phyloP scores from a whole-genome alignment of 1,140 invertebrate species.

The Aphidius ervi region DNA sequence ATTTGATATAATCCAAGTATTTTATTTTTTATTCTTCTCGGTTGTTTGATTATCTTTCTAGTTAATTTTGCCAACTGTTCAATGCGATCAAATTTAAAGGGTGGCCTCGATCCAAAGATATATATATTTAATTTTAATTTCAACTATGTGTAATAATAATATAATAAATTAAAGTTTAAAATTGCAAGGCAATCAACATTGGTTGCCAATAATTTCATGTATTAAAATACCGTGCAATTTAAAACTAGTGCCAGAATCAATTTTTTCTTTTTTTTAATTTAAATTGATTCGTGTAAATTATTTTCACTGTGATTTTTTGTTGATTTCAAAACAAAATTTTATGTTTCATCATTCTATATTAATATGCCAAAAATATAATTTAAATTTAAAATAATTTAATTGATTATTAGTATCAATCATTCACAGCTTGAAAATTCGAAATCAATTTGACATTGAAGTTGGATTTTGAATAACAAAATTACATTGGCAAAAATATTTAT shows the following conservation, averaged over 20 bases:
- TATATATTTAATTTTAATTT: constrained; percentile 8
- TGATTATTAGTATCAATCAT: no score
- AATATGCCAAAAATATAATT: no score
- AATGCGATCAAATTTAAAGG: constrained; percentile 33
- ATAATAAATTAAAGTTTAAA: background rate
- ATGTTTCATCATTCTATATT: no score
- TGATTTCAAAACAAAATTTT: no score
- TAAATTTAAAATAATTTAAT: no score
- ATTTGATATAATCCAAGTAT: background rate
- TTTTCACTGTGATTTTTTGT: no score
- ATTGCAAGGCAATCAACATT: constrained; percentile 27
- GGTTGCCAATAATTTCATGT: constrained; percentile 35
- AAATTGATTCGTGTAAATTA: constrained; percentile 20
- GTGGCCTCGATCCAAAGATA: constrained; percentile 47
- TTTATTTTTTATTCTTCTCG: background rate
- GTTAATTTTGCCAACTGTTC: constrained; percentile 44
- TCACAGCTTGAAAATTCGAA: no score
- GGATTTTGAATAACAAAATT: no score
- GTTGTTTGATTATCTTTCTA: constrained; percentile 37
- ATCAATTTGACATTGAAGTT: no score
- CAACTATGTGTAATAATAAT: no score
- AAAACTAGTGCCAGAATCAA: constrained; percentile 1
- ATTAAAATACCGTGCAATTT: background rate
- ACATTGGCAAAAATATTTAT: no score
- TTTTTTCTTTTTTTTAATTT: background rate